Evolutionary conservation across 2,888 invertebrate species (phyloP), one percentile per base, ranked within the genome.

Genomic region (Schizotus pectinicornis): DNA sequence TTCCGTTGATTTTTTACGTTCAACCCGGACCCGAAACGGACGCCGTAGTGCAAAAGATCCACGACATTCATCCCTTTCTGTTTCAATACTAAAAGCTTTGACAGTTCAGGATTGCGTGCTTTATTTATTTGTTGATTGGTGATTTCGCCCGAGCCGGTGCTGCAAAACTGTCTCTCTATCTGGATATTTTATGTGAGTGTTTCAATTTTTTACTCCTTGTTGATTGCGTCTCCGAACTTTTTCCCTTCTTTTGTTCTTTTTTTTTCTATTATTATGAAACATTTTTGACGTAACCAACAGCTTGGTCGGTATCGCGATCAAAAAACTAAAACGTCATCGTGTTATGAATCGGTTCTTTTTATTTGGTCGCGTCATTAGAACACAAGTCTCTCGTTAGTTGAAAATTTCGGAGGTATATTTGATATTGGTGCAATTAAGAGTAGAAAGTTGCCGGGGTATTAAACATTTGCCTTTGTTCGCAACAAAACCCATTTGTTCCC

Each of bases 141-240:
- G 47, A 57, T 57, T 57, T 57, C 48, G 52, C 45, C 42, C 53
- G 51, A 57, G 57, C 43, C 48, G 58, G 58, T 58, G 48, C 47
- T 55, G 35, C 49, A 46, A 48, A 55, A 22, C 31, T 31, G 34
- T 55, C 22, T 36, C 13, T 43, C 49, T 31, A 49, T 53, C 36
- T 53, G 58, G 54, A 43, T 49, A 14, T 58, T 35, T 39, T 35
- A 58, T 49, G 58, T 58, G 58, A 58, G 58, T 58, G 38, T 34
- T 7, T 9, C 41, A 36, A 36, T 36, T n/a, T 22, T 22, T 13
- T 13, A 13, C 13, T 39, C 9, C 38, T 13, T 9, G 8, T 33
- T 38, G 43, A 14, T 30, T 38, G 7, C 7, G 8, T 49, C 3
- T 8, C 12, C 7, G 41, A 41, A 12, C 14, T n/a, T n/a, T n/a